phyloP scores from a whole-genome alignment of 2,113 vertebrate species.

The Brachyhypopomus occidentalis region DNA sequence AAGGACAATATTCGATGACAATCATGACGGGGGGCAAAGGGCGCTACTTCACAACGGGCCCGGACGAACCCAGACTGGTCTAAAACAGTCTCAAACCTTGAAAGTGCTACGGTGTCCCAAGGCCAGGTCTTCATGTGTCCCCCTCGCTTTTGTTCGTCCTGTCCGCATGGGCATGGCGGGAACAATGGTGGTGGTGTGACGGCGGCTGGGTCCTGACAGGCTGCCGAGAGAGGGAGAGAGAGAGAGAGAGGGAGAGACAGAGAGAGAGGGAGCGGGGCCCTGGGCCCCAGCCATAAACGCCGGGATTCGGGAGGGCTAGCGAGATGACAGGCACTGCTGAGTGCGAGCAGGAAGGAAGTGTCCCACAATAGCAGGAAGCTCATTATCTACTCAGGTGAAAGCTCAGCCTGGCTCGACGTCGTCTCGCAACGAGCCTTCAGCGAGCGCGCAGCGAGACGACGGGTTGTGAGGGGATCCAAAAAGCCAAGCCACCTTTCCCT shows the following conservation, averaged over 20 bases:
- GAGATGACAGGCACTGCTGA: conserved; percentile 45
- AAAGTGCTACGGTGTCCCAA: conserved; percentile 15
- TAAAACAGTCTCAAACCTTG: conserved; percentile 34
- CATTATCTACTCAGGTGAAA: conserved; percentile 50
- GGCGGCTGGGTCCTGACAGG: conserved; percentile 22
- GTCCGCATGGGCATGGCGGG: conserved; percentile 8
- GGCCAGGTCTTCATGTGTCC: conserved; percentile 20
- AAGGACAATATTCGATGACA: conserved; percentile 32
- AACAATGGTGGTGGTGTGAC: conserved; percentile 40
- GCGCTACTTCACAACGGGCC: conserved; percentile 3
- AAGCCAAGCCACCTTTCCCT: not conserved
- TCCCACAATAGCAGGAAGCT: conserved; percentile 52
- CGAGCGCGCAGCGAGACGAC: not conserved
- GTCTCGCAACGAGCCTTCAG: conserved; percentile 11
- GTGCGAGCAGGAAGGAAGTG: conserved; percentile 43
- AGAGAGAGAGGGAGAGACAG: conserved; percentile 8
- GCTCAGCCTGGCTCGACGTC: conserved; percentile 20
- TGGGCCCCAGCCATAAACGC: conserved; percentile 5
- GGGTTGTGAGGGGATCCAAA: conserved; percentile 1
- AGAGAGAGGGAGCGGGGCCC: not conserved
- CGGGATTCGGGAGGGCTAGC: conserved; percentile 7
- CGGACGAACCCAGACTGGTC: conserved; percentile 16
- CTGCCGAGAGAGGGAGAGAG: not conserved
- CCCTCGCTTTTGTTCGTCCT: conserved; percentile 29
- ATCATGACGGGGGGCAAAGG: not conserved